A percentile compares a stretch with the other conserved stretches of the same genome.
Evolutionary conservation across 2,797 vertebrate species (phyloP).

Genomic region (Crocodylus rhombifer): DNA sequence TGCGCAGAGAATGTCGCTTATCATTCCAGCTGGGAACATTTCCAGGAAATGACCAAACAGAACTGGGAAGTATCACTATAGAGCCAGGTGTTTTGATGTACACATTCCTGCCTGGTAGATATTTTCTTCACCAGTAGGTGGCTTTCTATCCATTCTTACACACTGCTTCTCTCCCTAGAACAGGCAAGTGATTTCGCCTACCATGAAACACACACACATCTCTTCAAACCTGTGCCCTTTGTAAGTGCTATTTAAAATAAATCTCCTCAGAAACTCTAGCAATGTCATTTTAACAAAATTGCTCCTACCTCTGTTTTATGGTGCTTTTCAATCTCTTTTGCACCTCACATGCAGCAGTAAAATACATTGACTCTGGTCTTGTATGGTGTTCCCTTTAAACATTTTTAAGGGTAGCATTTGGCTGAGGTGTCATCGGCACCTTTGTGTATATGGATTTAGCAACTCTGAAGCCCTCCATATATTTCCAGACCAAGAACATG

Average conservation of each 20-base stretch:
- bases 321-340: background rate
- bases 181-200: background rate
- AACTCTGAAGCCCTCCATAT: background rate
- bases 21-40: too few relatives aligned
- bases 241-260: background rate
- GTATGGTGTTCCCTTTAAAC: background rate
- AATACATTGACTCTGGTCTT: background rate
- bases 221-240: background rate
- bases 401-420: background rate
- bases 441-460: background rate
- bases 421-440: background rate
- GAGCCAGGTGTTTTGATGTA: background rate
- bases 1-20: background rate
- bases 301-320: too few relatives aligned
- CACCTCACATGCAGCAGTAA: background rate
- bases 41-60: background rate
- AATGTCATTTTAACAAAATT: background rate
- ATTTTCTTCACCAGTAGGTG: conserved; percentile 32
- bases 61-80: background rate
- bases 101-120: background rate
- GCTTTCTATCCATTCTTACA: background rate
- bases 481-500: background rate
- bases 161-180: background rate
- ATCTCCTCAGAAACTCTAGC: background rate
- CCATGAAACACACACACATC: too few relatives aligned